Conservation (phyloP, 2,888 invertebrate genomes). For the Lacanobia oleracea region DNA sequence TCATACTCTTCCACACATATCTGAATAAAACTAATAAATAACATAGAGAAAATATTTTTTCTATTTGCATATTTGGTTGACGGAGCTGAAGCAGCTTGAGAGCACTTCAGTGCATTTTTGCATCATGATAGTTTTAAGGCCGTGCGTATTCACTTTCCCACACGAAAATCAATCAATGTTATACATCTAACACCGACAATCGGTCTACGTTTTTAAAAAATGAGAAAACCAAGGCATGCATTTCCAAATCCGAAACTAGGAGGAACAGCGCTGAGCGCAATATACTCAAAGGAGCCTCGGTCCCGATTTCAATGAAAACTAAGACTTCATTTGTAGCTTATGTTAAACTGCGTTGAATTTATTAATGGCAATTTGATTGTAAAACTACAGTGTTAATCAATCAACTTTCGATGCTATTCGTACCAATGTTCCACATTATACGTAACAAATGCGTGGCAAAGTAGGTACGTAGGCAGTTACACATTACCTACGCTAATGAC, state of each 20-base stretch:
- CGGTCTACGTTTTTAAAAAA: too few relatives aligned
- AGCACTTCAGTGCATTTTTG: conserved; percentile 13
- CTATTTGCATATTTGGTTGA: conserved; percentile 71
- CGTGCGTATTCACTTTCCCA: not conserved
- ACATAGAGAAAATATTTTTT: conserved; percentile 44
- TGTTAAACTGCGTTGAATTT: not conserved
- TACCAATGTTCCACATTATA: conserved; percentile 2
- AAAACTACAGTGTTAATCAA: not conserved
- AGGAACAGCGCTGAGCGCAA: too few relatives aligned
- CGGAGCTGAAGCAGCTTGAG: conserved; percentile 65
- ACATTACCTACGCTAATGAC: conserved; percentile 6
- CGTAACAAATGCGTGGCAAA: conserved; percentile 6
- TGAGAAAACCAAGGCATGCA: too few relatives aligned
- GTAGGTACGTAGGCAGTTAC: not conserved
- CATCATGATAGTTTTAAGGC: not conserved
- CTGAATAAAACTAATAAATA: not conserved
- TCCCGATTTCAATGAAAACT: too few relatives aligned
- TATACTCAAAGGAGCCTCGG: too few relatives aligned
- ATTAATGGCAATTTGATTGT: not conserved
- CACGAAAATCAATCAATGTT: not conserved
- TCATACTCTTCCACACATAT: not conserved
- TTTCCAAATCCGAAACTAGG: too few relatives aligned
- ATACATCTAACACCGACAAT: too few relatives aligned
- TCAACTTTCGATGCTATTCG: not conserved
- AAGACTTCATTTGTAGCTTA: too few relatives aligned